Conservation (phyloP, 37 sponge, comb jelly and placozoan genomes). For the Aphrocallistes beatrix region DNA sequence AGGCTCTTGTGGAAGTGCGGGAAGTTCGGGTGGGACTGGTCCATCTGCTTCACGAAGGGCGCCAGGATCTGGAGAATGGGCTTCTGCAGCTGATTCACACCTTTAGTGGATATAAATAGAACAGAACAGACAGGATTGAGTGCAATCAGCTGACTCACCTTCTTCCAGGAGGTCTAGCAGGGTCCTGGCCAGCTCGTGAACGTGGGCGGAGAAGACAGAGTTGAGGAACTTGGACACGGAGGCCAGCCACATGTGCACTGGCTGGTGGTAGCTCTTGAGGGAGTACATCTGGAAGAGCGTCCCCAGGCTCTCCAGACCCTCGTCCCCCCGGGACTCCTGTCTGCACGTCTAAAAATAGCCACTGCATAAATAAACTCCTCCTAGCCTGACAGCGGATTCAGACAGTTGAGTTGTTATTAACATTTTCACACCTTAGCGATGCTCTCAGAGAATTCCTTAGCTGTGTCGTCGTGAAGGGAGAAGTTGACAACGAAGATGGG, state of each 20-base stretch:
- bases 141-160: background rate
- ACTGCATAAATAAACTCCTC: too few relatives aligned
- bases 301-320: conserved; percentile 42
- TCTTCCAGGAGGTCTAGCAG: conserved; percentile 1
- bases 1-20: conserved; percentile 5
- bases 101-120: background rate
- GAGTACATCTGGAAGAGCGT: conserved; percentile 53
- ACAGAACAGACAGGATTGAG: background rate
- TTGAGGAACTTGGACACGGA: background rate
- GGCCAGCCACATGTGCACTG: conserved; percentile 26
- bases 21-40: background rate
- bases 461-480: conserved; percentile 42
- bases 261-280: conserved; percentile 40
- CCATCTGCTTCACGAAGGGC: background rate
- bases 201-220: background rate
- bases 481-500: conserved; percentile 57
- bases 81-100: conserved; percentile 11
- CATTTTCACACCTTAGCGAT: conserved; percentile 38
- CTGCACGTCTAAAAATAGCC: background rate
- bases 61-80: conserved; percentile 21
- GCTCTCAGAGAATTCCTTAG: conserved; percentile 27
- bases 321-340: background rate
- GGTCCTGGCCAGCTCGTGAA: background rate
- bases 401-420: too few relatives aligned
- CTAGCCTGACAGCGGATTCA: too few relatives aligned